Conservation (phyloP, 1,140 invertebrate species). For the Oedothorax gibbosus region DNA sequence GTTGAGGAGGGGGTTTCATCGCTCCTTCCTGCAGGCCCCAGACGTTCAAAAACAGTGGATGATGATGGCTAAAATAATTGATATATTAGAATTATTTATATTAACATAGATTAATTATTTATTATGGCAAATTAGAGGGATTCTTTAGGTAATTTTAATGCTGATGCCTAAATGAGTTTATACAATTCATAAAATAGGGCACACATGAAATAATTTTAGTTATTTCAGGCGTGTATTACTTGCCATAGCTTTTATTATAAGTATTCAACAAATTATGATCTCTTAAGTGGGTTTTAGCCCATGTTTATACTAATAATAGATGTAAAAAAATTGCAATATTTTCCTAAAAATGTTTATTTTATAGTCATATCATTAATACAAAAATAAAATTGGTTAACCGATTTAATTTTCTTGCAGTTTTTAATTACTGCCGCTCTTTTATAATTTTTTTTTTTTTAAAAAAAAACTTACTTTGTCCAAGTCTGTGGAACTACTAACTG, state of each 20-base stretch:
- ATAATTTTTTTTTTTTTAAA: no score
- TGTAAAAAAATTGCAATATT: no score
- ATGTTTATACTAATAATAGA: no score
- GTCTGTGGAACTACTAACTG: slow-evolving; percentile 60
- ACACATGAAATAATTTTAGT: background rate
- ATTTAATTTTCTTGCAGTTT: no score
- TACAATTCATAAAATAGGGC: background rate
- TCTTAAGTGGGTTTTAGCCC: no score
- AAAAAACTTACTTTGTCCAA: background rate
- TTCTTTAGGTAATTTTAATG: background rate
- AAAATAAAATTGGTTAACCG: no score
- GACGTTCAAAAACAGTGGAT: slow-evolving; percentile 55
- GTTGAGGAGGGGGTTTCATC: slow-evolving; percentile 40
- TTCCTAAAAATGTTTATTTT: no score
- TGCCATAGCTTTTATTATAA: no score
- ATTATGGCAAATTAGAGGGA: background rate
- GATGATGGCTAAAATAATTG: background rate
- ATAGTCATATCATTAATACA: no score
- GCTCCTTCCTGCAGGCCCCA: slow-evolving; percentile 37
- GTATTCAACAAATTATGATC: no score
- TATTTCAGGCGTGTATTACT: no score
- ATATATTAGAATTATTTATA: background rate
- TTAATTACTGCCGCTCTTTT: no score
- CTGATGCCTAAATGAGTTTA: background rate
- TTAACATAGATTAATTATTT: background rate